Evolutionary conservation across 2,113 vertebrate species (phyloP).

Genomic region (Poeciliopsis prolifica): DNA sequence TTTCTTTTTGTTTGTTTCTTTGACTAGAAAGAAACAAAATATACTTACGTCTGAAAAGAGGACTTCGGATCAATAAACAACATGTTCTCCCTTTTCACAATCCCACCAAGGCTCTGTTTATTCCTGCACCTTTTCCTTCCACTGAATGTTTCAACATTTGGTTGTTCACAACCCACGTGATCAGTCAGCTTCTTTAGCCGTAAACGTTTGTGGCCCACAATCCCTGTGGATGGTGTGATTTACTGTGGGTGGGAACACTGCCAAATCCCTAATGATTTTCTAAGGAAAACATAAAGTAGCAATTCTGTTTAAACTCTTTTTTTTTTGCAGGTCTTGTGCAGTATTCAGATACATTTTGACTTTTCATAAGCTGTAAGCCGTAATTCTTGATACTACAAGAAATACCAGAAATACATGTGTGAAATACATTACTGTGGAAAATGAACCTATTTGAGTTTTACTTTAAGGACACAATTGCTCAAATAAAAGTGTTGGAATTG

Average conservation of each 20-base stretch:
- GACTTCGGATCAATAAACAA: not conserved
- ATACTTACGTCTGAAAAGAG: not conserved
- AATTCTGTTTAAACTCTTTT: too few species aligned
- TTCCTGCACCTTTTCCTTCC: not conserved
- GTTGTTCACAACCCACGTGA: not conserved
- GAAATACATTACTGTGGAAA: not conserved
- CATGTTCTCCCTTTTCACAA: not conserved
- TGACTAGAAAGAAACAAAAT: not conserved
- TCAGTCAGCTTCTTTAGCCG: not conserved
- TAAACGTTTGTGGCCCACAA: not conserved
- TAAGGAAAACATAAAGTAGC: not conserved
- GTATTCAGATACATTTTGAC: not conserved
- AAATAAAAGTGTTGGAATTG: too few species aligned
- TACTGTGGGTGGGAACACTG: not conserved
- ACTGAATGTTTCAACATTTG: not conserved
- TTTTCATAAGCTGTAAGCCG: not conserved
- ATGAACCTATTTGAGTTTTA: not conserved
- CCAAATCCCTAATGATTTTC: not conserved
- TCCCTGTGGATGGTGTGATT: not conserved
- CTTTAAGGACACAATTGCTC: not conserved
- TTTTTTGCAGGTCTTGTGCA: not conserved
- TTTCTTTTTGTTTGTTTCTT: too few species aligned
- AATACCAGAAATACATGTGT: not conserved
- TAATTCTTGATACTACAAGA: not conserved
- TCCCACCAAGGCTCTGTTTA: not conserved